Base-by-base conservation (phyloP, 1,140 invertebrate genomes). In the Drosophila lacteicornis region DNA sequence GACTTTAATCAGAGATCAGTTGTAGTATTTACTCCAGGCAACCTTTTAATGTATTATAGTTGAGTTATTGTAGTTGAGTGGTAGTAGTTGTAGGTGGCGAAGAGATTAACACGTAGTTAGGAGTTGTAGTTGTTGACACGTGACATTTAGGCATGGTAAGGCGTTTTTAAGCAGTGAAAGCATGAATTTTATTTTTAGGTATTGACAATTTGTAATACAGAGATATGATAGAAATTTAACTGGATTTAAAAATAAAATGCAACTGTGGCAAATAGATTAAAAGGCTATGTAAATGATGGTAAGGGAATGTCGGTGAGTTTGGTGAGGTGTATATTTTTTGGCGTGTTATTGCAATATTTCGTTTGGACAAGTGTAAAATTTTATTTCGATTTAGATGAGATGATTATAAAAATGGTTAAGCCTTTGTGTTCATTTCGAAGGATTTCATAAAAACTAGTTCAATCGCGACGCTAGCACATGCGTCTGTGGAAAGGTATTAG, bases 11-110 rank as follows among this genome's bases (percentile, higher is more conserved):
- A 92, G 84, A 81, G 81, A 92, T 92, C 91, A 92, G 91, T 92
- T 92, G 91, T 91, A 91, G 91, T 91, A 92, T 80, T 92, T 92
- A 80, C 90, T 92, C 91, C 91, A 92, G 91, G 91, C 92, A 91
- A 92, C 91, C 91, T 92, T 92, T 92, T 81, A 71, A 38, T 68
- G 53, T 75, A 56, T 56, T 2, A 56, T 40, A 40, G 53, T 56
- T 15, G 51, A 55, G 57, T 84, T 71, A 68, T 78, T 51, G 66
- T 76, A 67, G 73, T 84, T 65, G 69, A 66, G 69, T 58, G 63
- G 79, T 65, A 67, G 79, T 74, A 65, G 71, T 79, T 86, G 73
- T 57, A 56, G 69, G 77, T 85, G 85, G 61, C 91, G 91, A 86
- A 92, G 91, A 92, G 91, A 92, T 92, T 92, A 92, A 91, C 91